A percentile compares a stretch with the other conserved stretches of the same genome.
phyloP scores from a whole-genome alignment of 2,888 invertebrate species.

The Dendrolimus pini region DNA sequence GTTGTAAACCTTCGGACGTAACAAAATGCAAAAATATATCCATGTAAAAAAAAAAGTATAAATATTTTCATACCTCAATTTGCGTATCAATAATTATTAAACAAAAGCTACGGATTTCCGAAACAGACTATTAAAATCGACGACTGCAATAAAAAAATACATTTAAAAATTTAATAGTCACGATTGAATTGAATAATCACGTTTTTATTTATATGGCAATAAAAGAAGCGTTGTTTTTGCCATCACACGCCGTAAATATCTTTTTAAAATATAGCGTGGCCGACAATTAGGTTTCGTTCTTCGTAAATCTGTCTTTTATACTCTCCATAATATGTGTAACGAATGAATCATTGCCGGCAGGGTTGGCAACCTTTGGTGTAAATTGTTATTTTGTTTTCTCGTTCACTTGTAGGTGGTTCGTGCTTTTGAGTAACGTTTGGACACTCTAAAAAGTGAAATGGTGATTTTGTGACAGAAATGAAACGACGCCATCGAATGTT shows the following conservation, averaged over 20 bases:
- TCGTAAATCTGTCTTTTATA: neutral
- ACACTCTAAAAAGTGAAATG: too few species aligned
- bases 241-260: neutral
- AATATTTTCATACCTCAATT: neutral
- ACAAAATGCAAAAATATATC: neutral
- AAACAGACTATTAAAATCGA: neutral
- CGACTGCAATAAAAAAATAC: neutral
- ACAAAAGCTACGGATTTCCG: neutral
- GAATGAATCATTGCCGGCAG: neutral
- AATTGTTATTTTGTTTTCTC: too few species aligned
- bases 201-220: conserved; percentile 1
- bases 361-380: neutral
- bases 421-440: too few species aligned
- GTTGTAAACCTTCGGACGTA: too few species aligned
- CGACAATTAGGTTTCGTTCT: neutral
- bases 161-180: conserved; percentile 1
- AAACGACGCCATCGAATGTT: too few species aligned
- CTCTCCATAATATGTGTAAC: neutral
- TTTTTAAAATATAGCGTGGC: neutral
- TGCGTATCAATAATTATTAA: neutral
- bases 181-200: neutral
- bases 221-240: neutral
- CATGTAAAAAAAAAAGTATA: neutral
- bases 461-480: too few species aligned
- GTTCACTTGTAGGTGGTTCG: too few species aligned